A percentile compares a stretch with the other conserved stretches of the same genome.
phyloP scores from a whole-genome alignment of 2,888 invertebrate species.

The Stomorhina lunata region DNA sequence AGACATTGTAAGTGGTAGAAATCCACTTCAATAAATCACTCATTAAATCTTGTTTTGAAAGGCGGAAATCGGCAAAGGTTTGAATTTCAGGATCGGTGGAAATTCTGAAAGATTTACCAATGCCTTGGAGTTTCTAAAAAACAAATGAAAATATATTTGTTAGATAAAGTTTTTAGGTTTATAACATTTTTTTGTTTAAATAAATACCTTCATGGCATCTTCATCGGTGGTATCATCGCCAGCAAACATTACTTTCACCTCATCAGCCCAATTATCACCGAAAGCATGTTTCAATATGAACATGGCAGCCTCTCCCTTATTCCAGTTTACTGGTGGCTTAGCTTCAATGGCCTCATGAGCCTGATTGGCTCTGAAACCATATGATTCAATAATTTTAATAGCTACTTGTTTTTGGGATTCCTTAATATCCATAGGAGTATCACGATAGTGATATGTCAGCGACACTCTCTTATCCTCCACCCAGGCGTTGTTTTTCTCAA shows the following conservation, averaged over 20 bases:
- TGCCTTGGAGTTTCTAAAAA: slow-evolving; percentile 84
- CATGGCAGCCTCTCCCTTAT: slow-evolving; percentile 87
- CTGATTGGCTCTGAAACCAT: slow-evolving; percentile 84
- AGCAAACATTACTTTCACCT: slow-evolving; percentile 88
- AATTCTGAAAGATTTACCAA: slow-evolving; percentile 88
- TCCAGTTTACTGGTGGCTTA: slow-evolving; percentile 88
- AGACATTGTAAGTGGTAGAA: slow-evolving; percentile 69
- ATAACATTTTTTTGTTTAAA: not conserved
- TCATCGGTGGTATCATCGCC: slow-evolving; percentile 95
- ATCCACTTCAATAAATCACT: slow-evolving; percentile 87
- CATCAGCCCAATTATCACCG: slow-evolving; percentile 86
- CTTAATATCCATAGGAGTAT: slow-evolving; percentile 83
- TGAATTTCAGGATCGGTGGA: slow-evolving; percentile 85
- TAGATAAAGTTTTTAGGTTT: not conserved
- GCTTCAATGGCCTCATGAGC: slow-evolving; percentile 88
- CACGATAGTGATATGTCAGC: slow-evolving; percentile 87
- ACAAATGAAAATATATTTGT: slow-evolving; percentile 13
- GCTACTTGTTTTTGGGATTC: slow-evolving; percentile 82
- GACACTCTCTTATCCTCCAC: slow-evolving; percentile 88
- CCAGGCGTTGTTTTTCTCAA: slow-evolving; percentile 85
- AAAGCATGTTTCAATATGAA: slow-evolving; percentile 87
- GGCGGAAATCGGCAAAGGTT: slow-evolving; percentile 86
- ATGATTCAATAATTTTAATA: slow-evolving; percentile 82
- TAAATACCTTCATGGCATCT: slow-evolving; percentile 90
- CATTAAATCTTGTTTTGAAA: slow-evolving; percentile 86